Evolutionary conservation across 2,113 vertebrate genomes (phyloP).

Genomic region (Antigone vipio): DNA sequence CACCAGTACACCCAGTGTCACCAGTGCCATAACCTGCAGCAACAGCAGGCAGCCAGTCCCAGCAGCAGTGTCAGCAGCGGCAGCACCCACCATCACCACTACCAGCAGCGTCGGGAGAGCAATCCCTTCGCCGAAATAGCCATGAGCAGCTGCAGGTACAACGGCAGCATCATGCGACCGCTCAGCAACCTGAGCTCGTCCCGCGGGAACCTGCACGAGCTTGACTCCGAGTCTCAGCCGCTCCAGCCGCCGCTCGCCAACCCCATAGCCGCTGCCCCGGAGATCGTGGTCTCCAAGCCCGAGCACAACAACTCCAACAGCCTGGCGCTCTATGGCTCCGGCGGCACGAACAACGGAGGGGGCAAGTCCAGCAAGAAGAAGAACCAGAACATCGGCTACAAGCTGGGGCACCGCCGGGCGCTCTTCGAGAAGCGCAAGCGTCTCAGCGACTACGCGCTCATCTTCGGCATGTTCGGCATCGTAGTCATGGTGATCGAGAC

Average conservation of each 20-base stretch:
- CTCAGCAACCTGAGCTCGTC: slow-evolving; percentile 93
- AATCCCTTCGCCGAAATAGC: slow-evolving; percentile 92
- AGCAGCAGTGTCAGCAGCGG: slow-evolving; percentile 60
- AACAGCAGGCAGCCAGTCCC: slow-evolving; percentile 68
- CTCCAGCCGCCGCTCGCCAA: slow-evolving; percentile 79
- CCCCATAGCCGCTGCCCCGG: slow-evolving; percentile 80
- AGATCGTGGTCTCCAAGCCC: slow-evolving; percentile 86
- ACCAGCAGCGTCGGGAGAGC: slow-evolving; percentile 84
- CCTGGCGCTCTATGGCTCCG: slow-evolving; percentile 85
- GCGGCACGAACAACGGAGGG: slow-evolving; percentile 74
- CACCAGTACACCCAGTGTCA: slow-evolving; percentile 47
- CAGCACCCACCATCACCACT: slow-evolving; percentile 39
- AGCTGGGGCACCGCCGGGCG: slow-evolving; percentile 91
- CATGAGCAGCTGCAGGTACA: slow-evolving; percentile 98
- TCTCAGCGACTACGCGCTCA: slow-evolving; percentile 88
- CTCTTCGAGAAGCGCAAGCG: slow-evolving; percentile 94
- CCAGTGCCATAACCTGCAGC: slow-evolving; percentile 73
- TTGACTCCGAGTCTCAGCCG: slow-evolving; percentile 93
- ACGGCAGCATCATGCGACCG: slow-evolving; percentile 94
- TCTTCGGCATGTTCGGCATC: slow-evolving; percentile 81
- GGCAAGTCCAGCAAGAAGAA: slow-evolving; percentile 91
- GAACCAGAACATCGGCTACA: slow-evolving; percentile 96
- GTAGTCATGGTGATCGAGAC: slow-evolving; percentile 98
- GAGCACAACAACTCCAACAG: slow-evolving; percentile 90
- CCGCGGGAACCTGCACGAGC: slow-evolving; percentile 92